phyloP scores from a whole-genome alignment of 2,888 invertebrate genomes.

The Pecten maximus region DNA sequence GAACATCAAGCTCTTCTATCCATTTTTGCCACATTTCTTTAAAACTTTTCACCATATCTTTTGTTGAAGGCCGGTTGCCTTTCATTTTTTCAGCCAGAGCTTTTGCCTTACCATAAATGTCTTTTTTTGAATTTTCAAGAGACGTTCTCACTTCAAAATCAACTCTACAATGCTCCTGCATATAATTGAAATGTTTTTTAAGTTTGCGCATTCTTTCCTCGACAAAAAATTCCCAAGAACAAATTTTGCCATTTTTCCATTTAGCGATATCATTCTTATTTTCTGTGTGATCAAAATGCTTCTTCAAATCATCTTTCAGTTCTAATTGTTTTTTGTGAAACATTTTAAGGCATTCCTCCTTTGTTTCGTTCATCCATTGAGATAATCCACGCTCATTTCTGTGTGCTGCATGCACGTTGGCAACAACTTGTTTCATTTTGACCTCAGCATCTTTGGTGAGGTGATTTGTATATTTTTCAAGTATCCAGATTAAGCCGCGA shows the following conservation, averaged over 20 bases:
- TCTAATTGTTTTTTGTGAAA: background rate
- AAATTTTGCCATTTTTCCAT: conserved; percentile 8
- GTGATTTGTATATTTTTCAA: background rate
- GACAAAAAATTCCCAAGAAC: background rate
- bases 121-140: background rate
- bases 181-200: background rate
- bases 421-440: background rate
- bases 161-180: background rate
- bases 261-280: conserved; percentile 28
- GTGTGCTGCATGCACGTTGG: background rate
- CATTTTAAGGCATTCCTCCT: background rate
- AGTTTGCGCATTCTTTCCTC: background rate
- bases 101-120: background rate
- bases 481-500: background rate
- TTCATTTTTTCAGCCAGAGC: background rate
- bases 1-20: background rate
- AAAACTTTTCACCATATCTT: background rate
- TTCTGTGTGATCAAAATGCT: background rate
- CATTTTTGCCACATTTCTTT: background rate
- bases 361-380: background rate
- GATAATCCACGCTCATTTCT: background rate
- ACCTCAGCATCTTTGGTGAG: background rate
- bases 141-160: background rate
- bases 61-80: background rate
- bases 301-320: background rate